phyloP scores from a whole-genome alignment of 2,113 vertebrate genomes.

The Otus sunia region DNA sequence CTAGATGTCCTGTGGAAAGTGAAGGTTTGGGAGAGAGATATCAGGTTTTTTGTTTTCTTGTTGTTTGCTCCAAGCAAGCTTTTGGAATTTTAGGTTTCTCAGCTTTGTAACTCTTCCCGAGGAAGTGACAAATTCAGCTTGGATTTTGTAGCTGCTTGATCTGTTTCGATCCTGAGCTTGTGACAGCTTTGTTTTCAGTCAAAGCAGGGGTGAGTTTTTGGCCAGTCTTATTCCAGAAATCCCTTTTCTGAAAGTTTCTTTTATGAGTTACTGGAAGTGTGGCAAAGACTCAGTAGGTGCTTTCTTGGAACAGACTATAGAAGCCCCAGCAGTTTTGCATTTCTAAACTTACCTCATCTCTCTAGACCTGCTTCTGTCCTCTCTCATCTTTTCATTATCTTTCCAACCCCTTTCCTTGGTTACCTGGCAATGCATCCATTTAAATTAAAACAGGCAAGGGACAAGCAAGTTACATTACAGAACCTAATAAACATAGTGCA shows the following conservation, averaged over 20 bases:
- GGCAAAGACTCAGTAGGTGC: not conserved
- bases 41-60: not conserved
- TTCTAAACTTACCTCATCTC: conserved; percentile 5
- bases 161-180: not conserved
- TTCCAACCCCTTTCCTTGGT: conserved; percentile 5
- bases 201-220: not conserved
- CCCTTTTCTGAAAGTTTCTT: not conserved
- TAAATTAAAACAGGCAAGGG: not conserved
- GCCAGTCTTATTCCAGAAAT: not conserved
- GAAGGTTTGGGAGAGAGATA: not conserved
- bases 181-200: not conserved
- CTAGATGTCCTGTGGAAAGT: not conserved
- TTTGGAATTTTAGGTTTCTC: not conserved
- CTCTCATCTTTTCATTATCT: conserved; percentile 19
- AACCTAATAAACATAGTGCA: not conserved
- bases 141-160: not conserved
- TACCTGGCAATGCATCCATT: not conserved
- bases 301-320: not conserved
- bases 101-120: not conserved
- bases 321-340: not conserved
- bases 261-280: not conserved
- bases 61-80: not conserved
- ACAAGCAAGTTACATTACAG: not conserved
- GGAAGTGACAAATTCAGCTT: not conserved
- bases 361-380: conserved; percentile 36